Percentiles rank a stretch among this genome's conserved stretches.
phyloP scores from a whole-genome alignment of 2,888 invertebrate genomes.

The Perithous albicinctus region DNA sequence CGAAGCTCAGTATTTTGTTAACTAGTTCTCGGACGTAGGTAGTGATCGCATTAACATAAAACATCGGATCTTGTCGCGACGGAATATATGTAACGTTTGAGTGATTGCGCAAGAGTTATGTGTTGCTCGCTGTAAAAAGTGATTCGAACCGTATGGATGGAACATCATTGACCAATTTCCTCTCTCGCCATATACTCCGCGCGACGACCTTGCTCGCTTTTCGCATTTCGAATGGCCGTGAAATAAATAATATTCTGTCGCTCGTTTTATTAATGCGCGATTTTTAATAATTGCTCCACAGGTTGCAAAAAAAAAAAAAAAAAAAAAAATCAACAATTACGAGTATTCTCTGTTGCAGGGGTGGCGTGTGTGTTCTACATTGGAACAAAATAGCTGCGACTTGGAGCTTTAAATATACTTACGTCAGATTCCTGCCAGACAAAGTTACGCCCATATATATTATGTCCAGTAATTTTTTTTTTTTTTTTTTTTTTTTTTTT shows the following conservation, averaged over 20 bases:
- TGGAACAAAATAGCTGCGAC: background rate
- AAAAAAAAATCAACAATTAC: background rate
- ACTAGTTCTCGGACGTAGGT: conserved; percentile 5
- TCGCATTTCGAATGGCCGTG: conserved; percentile 5
- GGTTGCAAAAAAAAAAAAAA: background rate
- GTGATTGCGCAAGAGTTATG: background rate
- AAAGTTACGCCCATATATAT: conserved; percentile 17
- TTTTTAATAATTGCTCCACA: background rate
- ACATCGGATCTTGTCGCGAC: background rate
- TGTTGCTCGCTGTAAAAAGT: background rate
- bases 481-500: too few species aligned
- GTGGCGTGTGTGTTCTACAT: background rate
- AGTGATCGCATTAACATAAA: conserved; percentile 12
- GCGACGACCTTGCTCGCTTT: conserved; percentile 10
- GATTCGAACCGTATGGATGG: background rate
- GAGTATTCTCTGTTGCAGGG: background rate
- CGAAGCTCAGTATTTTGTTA: background rate
- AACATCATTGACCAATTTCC: background rate
- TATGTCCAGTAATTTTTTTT: too few species aligned
- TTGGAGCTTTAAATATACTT: background rate
- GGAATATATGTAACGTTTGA: background rate
- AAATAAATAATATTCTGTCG: background rate
- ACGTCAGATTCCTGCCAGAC: conserved; percentile 22
- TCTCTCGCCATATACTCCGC: background rate
- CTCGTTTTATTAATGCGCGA: background rate